Percentiles rank a stretch among this genome's conserved stretches.
These are phyloP conservation scores for Triplophysa siluroides DNA, from an alignment of 2,113 vertebrate genomes.

Conservation along the genomic window DNA sequence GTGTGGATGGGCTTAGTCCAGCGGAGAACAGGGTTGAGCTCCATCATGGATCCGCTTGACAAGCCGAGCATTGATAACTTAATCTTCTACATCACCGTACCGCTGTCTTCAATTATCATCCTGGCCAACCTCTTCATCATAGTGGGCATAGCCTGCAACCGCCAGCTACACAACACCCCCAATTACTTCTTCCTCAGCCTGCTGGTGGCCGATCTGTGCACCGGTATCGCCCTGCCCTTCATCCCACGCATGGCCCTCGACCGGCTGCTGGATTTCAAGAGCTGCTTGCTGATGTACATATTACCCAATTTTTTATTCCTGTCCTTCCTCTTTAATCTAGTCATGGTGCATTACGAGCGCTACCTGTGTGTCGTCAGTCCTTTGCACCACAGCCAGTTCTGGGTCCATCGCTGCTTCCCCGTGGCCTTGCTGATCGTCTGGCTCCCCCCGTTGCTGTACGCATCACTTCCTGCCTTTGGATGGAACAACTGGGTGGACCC, in stretches of 20 bases:
- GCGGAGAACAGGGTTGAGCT: background rate
- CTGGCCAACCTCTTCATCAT: conserved; percentile 84
- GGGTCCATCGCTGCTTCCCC: conserved; percentile 78
- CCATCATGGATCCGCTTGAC: conserved; percentile 27
- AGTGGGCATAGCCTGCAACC: conserved; percentile 80
- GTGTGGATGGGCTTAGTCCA: background rate
- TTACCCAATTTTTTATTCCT: conserved; percentile 88
- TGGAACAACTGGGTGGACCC: conserved; percentile 80
- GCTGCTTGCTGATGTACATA: conserved; percentile 77
- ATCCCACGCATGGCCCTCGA: conserved; percentile 75
- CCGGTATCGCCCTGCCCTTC: conserved; percentile 77
- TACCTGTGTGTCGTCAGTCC: conserved; percentile 80
- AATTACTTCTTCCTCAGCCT: conserved; percentile 91
- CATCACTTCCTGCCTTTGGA: conserved; percentile 82
- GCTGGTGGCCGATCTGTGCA: conserved; percentile 80
- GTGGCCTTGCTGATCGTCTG: conserved; percentile 76
- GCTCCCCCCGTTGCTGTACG: conserved; percentile 77
- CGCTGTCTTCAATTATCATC: conserved; percentile 81
- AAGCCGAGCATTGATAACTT: conserved; percentile 47
- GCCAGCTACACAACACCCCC: conserved; percentile 79
- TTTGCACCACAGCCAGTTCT: conserved; percentile 72
- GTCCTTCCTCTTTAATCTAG: conserved; percentile 85
- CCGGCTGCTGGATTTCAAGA: conserved; percentile 66
- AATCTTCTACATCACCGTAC: conserved; percentile 71
- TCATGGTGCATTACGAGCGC: conserved; percentile 86